Conservation (phyloP, 2,888 invertebrate species). For the Dusona sp. region DNA sequence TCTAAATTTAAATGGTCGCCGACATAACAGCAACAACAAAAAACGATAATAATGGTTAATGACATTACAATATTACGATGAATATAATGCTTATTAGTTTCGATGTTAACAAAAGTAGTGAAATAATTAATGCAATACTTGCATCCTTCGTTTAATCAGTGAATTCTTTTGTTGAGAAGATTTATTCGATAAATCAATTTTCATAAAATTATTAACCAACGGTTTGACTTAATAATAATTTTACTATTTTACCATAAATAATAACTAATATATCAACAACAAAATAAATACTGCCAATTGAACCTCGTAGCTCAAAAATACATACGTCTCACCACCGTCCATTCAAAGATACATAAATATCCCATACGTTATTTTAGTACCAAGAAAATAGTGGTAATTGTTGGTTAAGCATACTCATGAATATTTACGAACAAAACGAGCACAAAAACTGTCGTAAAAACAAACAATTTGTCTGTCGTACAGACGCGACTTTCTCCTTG, state of each 20-base stretch:
- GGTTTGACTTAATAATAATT: background rate
- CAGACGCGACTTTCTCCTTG: slow-evolving; percentile 26
- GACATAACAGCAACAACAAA: too few relatives aligned
- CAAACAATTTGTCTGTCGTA: slow-evolving; percentile 45
- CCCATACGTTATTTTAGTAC: slow-evolving; percentile 46
- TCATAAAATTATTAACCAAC: background rate
- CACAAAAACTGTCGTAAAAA: slow-evolving; percentile 54
- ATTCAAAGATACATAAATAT: slow-evolving; percentile 49
- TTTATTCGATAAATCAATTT: background rate
- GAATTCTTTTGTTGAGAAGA: too few relatives aligned
- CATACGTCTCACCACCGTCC: background rate
- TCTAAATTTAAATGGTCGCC: too few relatives aligned
- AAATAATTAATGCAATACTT: too few relatives aligned
- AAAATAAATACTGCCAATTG: background rate
- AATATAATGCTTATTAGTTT: too few relatives aligned
- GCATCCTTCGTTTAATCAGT: too few relatives aligned
- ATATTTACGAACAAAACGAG: background rate
- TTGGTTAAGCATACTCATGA: slow-evolving; percentile 50
- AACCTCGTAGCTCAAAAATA: background rate
- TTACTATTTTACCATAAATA: background rate
- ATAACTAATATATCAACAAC: background rate
- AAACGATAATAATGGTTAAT: too few relatives aligned
- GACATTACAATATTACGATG: too few relatives aligned
- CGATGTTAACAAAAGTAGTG: too few relatives aligned
- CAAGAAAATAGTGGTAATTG: slow-evolving; percentile 61